Base-by-base conservation (phyloP, 2,888 invertebrate species). In the Eupithecia vulgata region DNA sequence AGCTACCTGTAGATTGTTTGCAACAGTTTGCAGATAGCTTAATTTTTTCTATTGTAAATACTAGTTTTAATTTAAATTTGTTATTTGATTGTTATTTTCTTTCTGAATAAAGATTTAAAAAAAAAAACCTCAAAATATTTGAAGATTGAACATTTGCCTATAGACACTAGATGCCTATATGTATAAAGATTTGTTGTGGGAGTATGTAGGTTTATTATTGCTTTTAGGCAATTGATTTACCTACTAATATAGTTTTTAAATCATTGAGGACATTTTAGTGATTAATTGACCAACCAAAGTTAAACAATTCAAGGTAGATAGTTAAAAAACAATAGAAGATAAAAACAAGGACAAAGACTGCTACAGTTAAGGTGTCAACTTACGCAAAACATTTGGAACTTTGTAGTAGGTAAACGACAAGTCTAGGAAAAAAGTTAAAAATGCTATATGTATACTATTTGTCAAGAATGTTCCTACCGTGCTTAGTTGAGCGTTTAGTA, bases 401-500 rank as follows among this genome's bases (percentile, higher is more conserved):
- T n/a, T 17, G 6, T 0, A 15, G 42, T 42, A 42, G 17, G 6
- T 45, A 5, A 45, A 5, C 1, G 6, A 45, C 6, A 45, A 5
- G 45, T 17, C 15, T 5, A 45, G 45, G 17, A 5, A n/a, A 45
- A 45, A 45, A 45, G 45, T 45, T 12, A 21, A 52, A 52, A 21
- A 52, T 21, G n/a, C 17, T 17, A 45, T 42, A 45, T 7, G 45
- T 52, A 52, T 21, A 21, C 52, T 2, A 52, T 52, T 21, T 52
- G 21, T 13, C 57, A 57, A 57, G 1, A 57, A 25, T 25, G 25
- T 25, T 25, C 13, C 21, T 37, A 15, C 10, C 5, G 8, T 37
- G 40, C 12, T 10, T 65, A 65, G 6, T 65, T 67, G 66, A 66
- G 42, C 34, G 48, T n/a, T 64, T 64, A 17, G 61, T 61, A 64